Conservation (phyloP, 2,113 vertebrate species). For the Trachemys scripta region DNA sequence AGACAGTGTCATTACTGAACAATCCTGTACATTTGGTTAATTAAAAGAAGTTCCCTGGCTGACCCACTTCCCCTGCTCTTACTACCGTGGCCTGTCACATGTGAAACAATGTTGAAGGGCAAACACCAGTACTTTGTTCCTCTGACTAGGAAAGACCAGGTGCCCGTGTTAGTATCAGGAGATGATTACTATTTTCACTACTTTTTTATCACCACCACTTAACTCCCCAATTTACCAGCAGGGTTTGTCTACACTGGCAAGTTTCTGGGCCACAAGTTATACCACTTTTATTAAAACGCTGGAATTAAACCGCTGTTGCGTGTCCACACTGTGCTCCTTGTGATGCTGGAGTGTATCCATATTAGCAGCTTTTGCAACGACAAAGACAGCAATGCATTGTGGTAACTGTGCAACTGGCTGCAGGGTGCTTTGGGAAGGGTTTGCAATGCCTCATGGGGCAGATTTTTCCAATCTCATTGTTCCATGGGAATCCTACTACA, state of each 20-base stretch:
- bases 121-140: conserved; percentile 15
- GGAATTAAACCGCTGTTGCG: too few relatives aligned
- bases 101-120: conserved; percentile 47
- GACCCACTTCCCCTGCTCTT: conserved; percentile 25
- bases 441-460: too few relatives aligned
- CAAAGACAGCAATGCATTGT: too few relatives aligned
- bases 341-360: too few relatives aligned
- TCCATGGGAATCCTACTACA: too few relatives aligned
- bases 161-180: conserved; percentile 7
- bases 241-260: neutral
- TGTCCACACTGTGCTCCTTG: too few relatives aligned
- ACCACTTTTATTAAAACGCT: too few relatives aligned
- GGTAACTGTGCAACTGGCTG: too few relatives aligned
- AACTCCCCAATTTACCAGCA: conserved; percentile 7
- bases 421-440: too few relatives aligned
- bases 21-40: neutral
- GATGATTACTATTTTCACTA: neutral
- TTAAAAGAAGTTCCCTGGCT: neutral
- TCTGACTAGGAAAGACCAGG: conserved; percentile 31
- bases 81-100: neutral
- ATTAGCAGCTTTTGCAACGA: too few relatives aligned
- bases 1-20: conserved; percentile 6
- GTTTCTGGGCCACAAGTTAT: too few relatives aligned
- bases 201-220: conserved; percentile 19
- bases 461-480: too few relatives aligned